phyloP scores from a whole-genome alignment of 2,113 vertebrate species.

The Fulmarus glacialis region DNA sequence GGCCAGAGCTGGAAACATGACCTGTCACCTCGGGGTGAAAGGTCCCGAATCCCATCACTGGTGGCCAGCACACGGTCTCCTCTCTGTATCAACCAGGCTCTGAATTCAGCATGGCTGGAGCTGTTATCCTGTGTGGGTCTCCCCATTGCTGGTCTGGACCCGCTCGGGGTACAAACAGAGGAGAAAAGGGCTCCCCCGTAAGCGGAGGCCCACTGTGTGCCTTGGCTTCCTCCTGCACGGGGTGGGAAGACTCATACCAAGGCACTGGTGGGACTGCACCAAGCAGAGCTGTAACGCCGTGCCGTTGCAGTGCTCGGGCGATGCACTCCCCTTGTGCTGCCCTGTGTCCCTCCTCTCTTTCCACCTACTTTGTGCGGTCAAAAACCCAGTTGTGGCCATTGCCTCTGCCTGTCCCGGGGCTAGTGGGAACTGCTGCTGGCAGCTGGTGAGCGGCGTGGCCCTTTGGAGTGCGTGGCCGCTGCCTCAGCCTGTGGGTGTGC shows the following conservation, averaged over 20 bases:
- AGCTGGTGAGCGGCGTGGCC: neutral
- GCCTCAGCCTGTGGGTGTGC: neutral
- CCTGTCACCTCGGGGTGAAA: neutral
- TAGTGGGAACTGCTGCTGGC: neutral
- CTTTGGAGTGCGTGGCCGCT: rapidly evolving
- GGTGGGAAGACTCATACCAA: neutral
- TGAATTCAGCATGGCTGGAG: neutral
- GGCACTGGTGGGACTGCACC: neutral
- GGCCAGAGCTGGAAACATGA: neutral
- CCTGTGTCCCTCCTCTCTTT: neutral
- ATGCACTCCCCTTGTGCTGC: neutral
- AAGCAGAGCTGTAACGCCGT: neutral
- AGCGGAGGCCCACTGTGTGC: neutral
- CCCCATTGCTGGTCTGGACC: neutral
- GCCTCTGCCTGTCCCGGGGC: neutral
- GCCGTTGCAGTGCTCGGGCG: neutral
- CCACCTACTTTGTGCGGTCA: neutral
- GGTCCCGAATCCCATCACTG: rapidly evolving
- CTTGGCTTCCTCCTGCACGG: neutral
- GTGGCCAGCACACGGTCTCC: neutral
- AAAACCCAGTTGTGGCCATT: rapidly evolving
- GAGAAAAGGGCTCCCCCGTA: neutral
- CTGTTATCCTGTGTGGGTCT: rapidly evolving
- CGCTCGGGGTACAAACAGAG: neutral
- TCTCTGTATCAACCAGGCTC: neutral